phyloP scores from a whole-genome alignment of 2,888 invertebrate species.

The Polyploca ridens region DNA sequence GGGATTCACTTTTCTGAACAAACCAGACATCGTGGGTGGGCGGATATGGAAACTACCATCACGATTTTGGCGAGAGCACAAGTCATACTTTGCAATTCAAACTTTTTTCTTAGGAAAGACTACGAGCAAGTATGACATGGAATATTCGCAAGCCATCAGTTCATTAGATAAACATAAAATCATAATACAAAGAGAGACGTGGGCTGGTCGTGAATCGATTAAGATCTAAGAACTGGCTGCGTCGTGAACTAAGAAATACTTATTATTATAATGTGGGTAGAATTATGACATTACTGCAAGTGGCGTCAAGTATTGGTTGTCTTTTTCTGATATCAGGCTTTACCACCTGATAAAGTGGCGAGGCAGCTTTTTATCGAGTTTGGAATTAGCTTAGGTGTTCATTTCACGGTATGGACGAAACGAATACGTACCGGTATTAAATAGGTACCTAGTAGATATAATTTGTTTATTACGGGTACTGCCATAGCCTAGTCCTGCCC shows the following conservation, averaged over 20 bases:
- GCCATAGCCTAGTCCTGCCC: neutral
- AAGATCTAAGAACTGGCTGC: conserved; percentile 12
- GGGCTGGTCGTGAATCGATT: conserved; percentile 12
- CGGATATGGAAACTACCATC: neutral
- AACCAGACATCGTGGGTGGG: neutral
- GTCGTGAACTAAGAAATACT: conserved; percentile 12
- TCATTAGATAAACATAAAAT: conserved; percentile 11
- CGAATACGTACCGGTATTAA: neutral
- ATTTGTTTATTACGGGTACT: neutral
- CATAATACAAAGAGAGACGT: conserved; percentile 9
- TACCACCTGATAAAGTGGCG: neutral
- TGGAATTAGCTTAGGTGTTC: neutral
- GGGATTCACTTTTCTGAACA: neutral
- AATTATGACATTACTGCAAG: conserved; percentile 12
- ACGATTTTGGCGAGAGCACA: neutral
- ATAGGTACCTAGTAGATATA: neutral
- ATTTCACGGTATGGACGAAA: neutral
- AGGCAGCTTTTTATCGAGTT: neutral
- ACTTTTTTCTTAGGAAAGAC: neutral
- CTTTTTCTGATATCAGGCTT: neutral
- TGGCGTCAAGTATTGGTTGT: conserved; percentile 6
- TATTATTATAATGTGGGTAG: neutral
- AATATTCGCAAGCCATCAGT: conserved; percentile 4
- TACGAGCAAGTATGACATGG: neutral
- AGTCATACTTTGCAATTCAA: neutral